Base-by-base conservation (phyloP, 2,113 vertebrate species). In the Megaceryle torquata region DNA sequence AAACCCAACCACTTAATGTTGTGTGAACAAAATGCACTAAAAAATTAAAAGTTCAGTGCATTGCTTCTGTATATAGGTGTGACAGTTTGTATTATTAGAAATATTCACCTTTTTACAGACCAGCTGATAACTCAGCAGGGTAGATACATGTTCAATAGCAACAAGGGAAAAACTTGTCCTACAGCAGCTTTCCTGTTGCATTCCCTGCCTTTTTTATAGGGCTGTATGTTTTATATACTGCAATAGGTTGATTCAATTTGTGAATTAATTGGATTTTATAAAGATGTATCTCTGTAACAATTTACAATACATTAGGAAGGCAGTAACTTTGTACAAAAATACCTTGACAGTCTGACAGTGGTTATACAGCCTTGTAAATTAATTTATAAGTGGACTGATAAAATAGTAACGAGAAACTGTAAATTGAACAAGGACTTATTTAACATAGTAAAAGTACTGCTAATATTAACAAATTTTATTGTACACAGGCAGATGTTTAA, bases 301-400 rank as follows among this genome's bases (percentile, higher is more conserved):
- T 15, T 86, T 22, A 44, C 54, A 67, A 59, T 11, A 3, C 9
- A n/a, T 1, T 28, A 79, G 25, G 28, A 63, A 43, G 12, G n/a
- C 81, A 82, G 1, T 50, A 39, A 39, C 54, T 81, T 35, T 94
- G 85, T 93, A 91, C 77, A 92, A 35, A 79, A 64, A 9, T 15
- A 33, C 69, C 65, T 48, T 77, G 69, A 24, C 60, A 56, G 67
- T 39, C 92, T 87, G 93, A 89, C 67, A 86, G 67, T 54, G 95
- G 79, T 37, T 31, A 19, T 25, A 50, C 37, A 91, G 48, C 94
- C 91, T 83, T 95, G n/a, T 94, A 86, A 95, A 93, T 96, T 98
- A 97, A 97, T 95, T 97, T 97, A 82, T 96, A 92, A 87, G 37
- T 67, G 25, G 85, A 94, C 82, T 78, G 77, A 69, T 74, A 86